Base-by-base conservation (phyloP, 2,888 invertebrate species). In the Schrankia costaestrigalis region DNA sequence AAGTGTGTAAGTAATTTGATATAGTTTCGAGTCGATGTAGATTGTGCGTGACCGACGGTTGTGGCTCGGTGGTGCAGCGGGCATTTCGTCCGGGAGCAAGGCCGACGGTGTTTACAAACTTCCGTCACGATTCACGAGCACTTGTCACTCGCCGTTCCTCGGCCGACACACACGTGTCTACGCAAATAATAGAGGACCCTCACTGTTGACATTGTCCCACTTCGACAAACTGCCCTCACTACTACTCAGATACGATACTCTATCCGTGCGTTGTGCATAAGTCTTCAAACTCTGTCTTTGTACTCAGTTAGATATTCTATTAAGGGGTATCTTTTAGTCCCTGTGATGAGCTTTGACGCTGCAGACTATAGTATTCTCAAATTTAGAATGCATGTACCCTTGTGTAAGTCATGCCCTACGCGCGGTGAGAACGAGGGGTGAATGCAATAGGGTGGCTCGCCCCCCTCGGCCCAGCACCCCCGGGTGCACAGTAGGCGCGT, bases 121-220 rank as follows among this genome's bases (percentile, higher is more conserved):
- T 79, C 83, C 81, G 84, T 74, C 78, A 77, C 77, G 72, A 71
- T 64, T 68, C 64, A 63, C 71, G 67, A 64, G 60, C 75, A 76
- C 78, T 82, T 81, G 81, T 83, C 83, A 83, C 75, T 73, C 11
- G 47, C 46, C 45, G 56, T 44, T 56, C 52, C 64, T 56, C 61
- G 49, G 31, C 39, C 46, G 45, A 37, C 70, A 61, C 73, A 78
- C 84, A 81, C 82, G 80, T 78, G 80, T 75, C 76, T 78, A 82
- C 79, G 82, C 83, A 85, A 86, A 86, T 86, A 85, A 83, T 79
- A 75, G 76, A 75, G 67, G 77, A 79, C 79, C 84, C 82, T 81
- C 79, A 67, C 78, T 70, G 75, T 65, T 82, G 84, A 83, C 84
- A 83, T 83, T 82, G 83, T 78, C 81, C 81, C 72, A 81, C 72